A percentile compares a stretch with the other conserved stretches of the same genome.
phyloP scores from a whole-genome alignment of 1,140 invertebrate species.

The Acyrthosiphon pisum region DNA sequence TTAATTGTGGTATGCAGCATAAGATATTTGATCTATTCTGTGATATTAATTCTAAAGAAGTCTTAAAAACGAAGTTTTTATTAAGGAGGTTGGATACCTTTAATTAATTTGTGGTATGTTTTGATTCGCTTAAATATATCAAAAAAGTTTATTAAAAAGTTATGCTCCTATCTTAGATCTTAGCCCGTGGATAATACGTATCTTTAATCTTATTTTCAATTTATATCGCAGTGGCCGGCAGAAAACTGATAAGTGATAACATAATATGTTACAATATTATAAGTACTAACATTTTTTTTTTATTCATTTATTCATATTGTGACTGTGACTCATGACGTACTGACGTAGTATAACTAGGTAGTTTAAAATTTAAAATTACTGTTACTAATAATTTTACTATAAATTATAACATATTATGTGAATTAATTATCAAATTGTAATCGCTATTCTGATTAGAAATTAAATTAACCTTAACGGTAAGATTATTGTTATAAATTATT shows the following conservation, averaged over 20 bases:
- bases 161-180: too few species aligned
- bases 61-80: too few species aligned
- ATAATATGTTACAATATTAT: too few species aligned
- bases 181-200: too few species aligned
- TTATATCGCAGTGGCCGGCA: neutral
- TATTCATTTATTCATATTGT: neutral
- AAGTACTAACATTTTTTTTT: neutral
- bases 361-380: neutral
- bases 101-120: too few species aligned
- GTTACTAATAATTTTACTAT: neutral
- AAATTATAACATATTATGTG: neutral
- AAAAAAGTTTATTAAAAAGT: too few species aligned
- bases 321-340: neutral
- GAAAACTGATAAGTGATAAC: neutral
- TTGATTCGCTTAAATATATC: too few species aligned
- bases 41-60: too few species aligned
- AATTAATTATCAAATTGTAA: neutral
- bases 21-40: too few species aligned
- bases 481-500: neutral
- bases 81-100: too few species aligned
- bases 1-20: too few species aligned
- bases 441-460: neutral
- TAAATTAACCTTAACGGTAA: neutral
- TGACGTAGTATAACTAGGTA: neutral
- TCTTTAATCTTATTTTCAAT: too few species aligned